Evolutionary conservation across 2,888 invertebrate genomes (phyloP).

Genomic region (Leistus spinibarbis): DNA sequence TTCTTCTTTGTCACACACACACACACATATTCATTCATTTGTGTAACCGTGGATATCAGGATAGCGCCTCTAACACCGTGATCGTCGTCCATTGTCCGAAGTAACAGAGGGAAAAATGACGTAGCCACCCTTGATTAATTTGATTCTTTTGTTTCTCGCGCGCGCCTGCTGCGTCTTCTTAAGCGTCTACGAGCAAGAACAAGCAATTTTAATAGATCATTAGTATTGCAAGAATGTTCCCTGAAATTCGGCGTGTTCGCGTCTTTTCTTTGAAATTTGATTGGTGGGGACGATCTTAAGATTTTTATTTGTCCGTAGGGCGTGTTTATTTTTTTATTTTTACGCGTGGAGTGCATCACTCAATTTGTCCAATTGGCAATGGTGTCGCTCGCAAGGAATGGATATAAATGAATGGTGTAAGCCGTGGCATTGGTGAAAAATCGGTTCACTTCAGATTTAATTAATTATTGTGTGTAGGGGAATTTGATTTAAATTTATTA

Average conservation of each 20-base stretch:
- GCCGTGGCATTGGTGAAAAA: conserved; percentile 15
- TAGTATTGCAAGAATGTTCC: conserved; percentile 33
- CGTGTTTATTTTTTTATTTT: background rate
- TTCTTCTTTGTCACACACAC: background rate
- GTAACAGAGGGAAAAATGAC: background rate
- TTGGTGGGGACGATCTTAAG: background rate
- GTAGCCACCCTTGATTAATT: background rate
- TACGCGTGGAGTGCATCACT: background rate
- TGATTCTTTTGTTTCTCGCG: conserved; percentile 1
- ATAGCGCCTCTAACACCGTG: background rate
- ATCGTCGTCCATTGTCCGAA: conserved; percentile 7
- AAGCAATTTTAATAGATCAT: conserved; percentile 32
- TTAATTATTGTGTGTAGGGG: conserved; percentile 12
- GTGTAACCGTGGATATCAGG: background rate
- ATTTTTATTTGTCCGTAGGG: background rate
- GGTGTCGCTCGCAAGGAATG: background rate
- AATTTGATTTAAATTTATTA: conserved; percentile 25
- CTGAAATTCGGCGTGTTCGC: background rate
- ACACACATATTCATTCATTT: background rate
- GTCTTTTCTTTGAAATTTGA: conserved; percentile 2
- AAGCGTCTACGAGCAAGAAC: background rate
- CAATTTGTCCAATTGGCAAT: conserved; percentile 21
- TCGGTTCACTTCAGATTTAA: conserved; percentile 17
- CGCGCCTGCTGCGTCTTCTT: background rate
- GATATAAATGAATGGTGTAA: conserved; percentile 22